Base-by-base conservation (phyloP, 2,113 vertebrate species). In the Forbesichthys agassizii region DNA sequence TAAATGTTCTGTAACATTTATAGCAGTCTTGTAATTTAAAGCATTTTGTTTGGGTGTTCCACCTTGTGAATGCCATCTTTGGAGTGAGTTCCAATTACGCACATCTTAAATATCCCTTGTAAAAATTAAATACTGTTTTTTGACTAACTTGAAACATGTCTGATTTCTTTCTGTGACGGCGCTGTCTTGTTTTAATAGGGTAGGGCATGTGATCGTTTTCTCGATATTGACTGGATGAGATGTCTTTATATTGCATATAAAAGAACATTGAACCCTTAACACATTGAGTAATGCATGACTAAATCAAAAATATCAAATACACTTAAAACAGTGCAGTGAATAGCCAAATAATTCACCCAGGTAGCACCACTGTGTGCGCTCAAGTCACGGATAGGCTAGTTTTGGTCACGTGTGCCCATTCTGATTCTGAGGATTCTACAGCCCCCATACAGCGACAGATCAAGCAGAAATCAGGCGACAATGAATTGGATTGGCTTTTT, bases 401-500 rank as follows among this genome's bases (percentile, higher is more conserved):
- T 14, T 7, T 48, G 75, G 77, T 89, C 91, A 91, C 90, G 55
- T 91, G 91, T 48, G 62, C 80, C 56, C 71, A 76, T 86, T 80
- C 81, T 68, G 74, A 74, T 82, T 85, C 81, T 78, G 82, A 75
- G 85, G 84, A 79, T 71, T 73, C 79, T 58, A 64, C 72, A 76
- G 69, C 67, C 80, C 59, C 57, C 57, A 73, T 68, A 70, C 81
- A 81, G 86, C 14, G 74, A 78, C 71, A 79, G 74, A 83, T 78
- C 88, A 85, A 65, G 81, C 74, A 67, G 58, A 65, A 67, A 78
- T 59, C 78, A 74, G 73, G 69, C 66, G 80, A 74, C 75, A 27
- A 54, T 49, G 13, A 53, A 56, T 58, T 71, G 78, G 80, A 83
- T 72, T 71, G 54, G 59, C 42, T 73, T 56, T 16, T 27, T 71